Evolutionary conservation across 2,113 vertebrate species (phyloP), one percentile per base, ranked within the genome.

Genomic region (Pogonocichla stellata): DNA sequence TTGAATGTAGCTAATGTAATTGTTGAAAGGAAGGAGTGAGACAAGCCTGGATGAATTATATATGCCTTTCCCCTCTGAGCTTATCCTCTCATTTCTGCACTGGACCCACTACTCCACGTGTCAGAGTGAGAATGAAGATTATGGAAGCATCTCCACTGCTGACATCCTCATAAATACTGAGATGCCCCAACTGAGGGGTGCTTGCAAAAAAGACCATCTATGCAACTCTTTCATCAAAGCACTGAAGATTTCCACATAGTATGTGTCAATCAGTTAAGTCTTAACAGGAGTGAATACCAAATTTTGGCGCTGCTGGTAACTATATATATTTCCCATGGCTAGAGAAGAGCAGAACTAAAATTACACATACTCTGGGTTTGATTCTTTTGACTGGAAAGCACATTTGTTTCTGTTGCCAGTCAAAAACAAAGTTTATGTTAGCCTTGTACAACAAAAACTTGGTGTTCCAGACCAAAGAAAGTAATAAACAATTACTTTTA

Each of bases 41-140:
- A 70, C 75, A 92, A 88, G 36, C 17, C 75, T 86, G 53, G 64
- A 83, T 95, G 80, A 93, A 88, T 95, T 92, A 93, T 88, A 80
- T 36, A 94, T 65, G 56, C 25, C 31, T 74, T 64, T 92, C 23
- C 12, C 72, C 69, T 78, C 51, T 7, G n/a, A 93, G 88, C 10
- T 88, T 88, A 86, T 66, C 33, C 33, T 65, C 43, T 74, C 36
- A 14, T 92, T 94, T 80, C 82, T 86, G 53, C 66, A 53, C 79
- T 86, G 43, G 78, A 67, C 38, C 60, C 56, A 71, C n/a, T 47
- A 48, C 43, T 93, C 43, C 53, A 34, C 0, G 5, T 3, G 2
- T 80, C 71, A 74, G 64, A 80, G 36, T 51, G 56, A 88, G 69
- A 84, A 93, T 25, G 43, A 86, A 83, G 75, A 74, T 96, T 90